Evolutionary conservation across 2,113 vertebrate species (phyloP), one percentile per base, ranked within the genome.

Genomic region (Meles meles): DNA sequence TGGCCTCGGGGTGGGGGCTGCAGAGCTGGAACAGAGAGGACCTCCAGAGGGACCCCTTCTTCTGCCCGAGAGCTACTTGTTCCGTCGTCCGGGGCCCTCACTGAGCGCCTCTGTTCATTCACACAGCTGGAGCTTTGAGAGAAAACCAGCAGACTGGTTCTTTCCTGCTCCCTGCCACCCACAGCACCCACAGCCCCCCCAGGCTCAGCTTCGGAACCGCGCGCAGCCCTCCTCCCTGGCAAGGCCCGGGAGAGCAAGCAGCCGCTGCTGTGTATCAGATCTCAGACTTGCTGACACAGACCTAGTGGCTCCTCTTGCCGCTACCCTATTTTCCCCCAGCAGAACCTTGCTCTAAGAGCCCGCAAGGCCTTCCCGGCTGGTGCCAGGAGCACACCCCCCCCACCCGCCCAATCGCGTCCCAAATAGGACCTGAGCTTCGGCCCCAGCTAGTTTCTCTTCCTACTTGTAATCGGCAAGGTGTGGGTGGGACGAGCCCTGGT

Each of bases 251-350:
- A 79, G 76, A 29, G 11, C 94, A 80, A 76, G 89, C 90, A 52
- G 89, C 94, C 72, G 6, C 90, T 29, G 81, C 95, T 6, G 31
- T 89, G 97, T 88, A 96, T 98, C 96, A 95, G 93, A 74, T 98
- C 97, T 96, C 97, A 88, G 25, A 77, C 88, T 88, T 97, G 98
- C 97, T 98, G 98, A 97, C 97, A 97, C 98, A 97, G 96, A 84
- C 95, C 67, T n/a, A 59, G 83, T 44, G 76, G 96, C 96, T 95
- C 59, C 72, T 90, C 88, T 86, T 59, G 12, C 81, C 1, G 0
- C 97, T 49, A 20, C 84, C 92, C 96, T 44, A 0, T 82, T 52
- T 65, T 18, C 88, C 83, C 84, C 67, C 61, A n/a, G 82, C 85
- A 49, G 72, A 87, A 25, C 65, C 63, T 31, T n/a, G 37, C 86